phyloP scores from a whole-genome alignment of 2,888 invertebrate genomes.

The Rhamnusium bicolor region DNA sequence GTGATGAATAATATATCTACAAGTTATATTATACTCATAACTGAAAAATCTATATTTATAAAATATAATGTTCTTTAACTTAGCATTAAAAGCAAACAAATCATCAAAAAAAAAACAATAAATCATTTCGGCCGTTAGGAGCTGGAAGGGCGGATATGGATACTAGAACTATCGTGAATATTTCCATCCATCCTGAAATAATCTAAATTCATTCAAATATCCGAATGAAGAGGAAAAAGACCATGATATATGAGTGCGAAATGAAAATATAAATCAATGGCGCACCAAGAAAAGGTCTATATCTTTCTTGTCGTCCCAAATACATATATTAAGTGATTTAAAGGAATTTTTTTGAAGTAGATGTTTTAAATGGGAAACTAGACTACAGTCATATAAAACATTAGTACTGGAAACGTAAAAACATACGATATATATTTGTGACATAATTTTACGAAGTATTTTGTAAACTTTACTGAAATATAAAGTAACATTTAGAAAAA shows the following conservation, averaged over 20 bases:
- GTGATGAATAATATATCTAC: too few species aligned
- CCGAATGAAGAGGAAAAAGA: constrained; percentile 51
- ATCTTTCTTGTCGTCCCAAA: constrained; percentile 42
- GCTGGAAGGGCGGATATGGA: constrained; percentile 27
- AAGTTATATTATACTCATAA: too few species aligned
- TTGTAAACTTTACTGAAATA: too few species aligned
- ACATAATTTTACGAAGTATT: too few species aligned
- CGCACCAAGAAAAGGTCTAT: constrained; percentile 42
- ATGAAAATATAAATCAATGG: constrained; percentile 53
- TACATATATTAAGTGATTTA: constrained; percentile 43
- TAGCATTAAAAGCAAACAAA: constrained; percentile 41
- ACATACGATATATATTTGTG: too few species aligned
- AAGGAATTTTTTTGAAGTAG: constrained; percentile 1
- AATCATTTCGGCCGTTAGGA: constrained; percentile 38
- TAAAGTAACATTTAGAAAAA: too few species aligned
- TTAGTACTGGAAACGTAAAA: too few species aligned
- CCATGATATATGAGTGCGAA: constrained; percentile 59
- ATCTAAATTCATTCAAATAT: constrained; percentile 66
- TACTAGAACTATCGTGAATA: constrained; percentile 41
- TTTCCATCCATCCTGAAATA: constrained; percentile 62
- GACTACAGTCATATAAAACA: too few species aligned
- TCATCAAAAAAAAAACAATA: constrained; percentile 44
- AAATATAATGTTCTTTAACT: constrained; percentile 37
- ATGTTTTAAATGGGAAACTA: not conserved
- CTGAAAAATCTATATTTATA: too few species aligned